Conservation (phyloP, 2,888 invertebrate genomes). For the Leptinotarsa tumamoca region DNA sequence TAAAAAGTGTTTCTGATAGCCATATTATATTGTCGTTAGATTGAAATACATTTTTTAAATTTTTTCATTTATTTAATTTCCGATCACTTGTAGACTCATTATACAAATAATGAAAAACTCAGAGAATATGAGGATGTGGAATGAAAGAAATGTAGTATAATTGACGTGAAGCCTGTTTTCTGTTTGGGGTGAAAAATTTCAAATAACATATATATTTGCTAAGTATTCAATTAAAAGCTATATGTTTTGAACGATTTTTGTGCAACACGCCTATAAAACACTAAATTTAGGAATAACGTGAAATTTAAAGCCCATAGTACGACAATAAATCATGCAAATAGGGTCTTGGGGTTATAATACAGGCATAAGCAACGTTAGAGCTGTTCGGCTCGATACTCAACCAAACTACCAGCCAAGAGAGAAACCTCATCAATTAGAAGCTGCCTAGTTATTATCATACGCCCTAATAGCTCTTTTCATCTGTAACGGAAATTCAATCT, state of each 20-base stretch:
- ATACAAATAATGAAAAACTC: too few relatives aligned
- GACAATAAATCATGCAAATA: conserved; percentile 74
- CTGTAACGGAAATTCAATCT: conserved; percentile 25
- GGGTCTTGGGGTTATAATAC: conserved; percentile 66
- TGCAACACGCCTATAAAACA: conserved; percentile 71
- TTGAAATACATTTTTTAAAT: too few relatives aligned
- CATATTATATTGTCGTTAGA: too few relatives aligned
- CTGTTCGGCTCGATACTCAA: conserved; percentile 55
- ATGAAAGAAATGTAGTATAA: too few relatives aligned
- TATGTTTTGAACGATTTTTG: conserved; percentile 65
- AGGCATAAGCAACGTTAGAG: conserved; percentile 61
- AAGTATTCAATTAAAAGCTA: conserved; percentile 59
- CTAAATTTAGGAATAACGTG: conserved; percentile 82
- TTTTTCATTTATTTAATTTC: too few relatives aligned
- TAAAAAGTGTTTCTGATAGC: too few relatives aligned
- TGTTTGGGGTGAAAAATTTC: conserved; percentile 18
- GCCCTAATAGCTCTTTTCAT: conserved; percentile 41
- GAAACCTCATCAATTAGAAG: conserved; percentile 56
- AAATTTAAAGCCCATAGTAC: conserved; percentile 79
- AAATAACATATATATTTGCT: conserved; percentile 57
- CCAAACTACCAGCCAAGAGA: conserved; percentile 51
- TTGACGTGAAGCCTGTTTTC: too few relatives aligned
- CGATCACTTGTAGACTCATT: too few relatives aligned
- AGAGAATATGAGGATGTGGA: too few relatives aligned
- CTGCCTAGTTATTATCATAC: conserved; percentile 50